These are phyloP conservation scores for Anniella stebbinsi DNA, from an alignment of 2,797 vertebrate species.

Conservation along the genomic window DNA sequence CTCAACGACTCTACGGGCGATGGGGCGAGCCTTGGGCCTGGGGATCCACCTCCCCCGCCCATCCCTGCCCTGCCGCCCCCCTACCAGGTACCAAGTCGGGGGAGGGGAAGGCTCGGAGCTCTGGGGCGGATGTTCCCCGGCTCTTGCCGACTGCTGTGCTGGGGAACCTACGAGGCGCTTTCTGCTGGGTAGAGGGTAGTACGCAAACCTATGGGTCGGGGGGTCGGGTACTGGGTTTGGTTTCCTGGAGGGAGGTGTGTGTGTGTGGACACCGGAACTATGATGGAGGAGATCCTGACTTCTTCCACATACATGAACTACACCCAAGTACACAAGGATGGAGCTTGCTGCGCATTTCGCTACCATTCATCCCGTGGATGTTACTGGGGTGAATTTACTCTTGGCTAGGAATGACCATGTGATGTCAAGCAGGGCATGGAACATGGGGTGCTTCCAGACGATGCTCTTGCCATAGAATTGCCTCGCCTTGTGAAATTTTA, in stretches of 20 bases:
- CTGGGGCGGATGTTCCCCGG: neutral
- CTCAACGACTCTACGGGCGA: conserved; percentile 85
- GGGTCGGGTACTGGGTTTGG: neutral
- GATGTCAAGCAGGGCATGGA: neutral
- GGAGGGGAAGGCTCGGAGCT: no score
- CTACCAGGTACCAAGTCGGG: conserved; percentile 78
- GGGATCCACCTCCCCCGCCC: conserved; percentile 77
- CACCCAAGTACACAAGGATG: neutral
- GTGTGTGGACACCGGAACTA: neutral
- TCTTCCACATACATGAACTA: neutral
- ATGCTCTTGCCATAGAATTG: neutral
- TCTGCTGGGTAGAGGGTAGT: neutral
- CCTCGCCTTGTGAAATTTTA: neutral
- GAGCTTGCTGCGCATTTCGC: neutral
- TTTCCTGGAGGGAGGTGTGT: neutral
- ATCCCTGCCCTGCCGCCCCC: conserved; percentile 76
- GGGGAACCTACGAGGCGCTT: neutral
- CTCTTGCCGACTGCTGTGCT: neutral
- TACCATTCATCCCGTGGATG: no score
- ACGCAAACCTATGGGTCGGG: neutral
- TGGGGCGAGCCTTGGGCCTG: conserved; percentile 83
- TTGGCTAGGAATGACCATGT: neutral
- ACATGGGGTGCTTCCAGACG: neutral
- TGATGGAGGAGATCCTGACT: neutral
- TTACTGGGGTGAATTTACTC: neutral